These are phyloP conservation scores for Eumeta japonica DNA, from an alignment of 1,140 invertebrate species.

Conservation along the genomic window DNA sequence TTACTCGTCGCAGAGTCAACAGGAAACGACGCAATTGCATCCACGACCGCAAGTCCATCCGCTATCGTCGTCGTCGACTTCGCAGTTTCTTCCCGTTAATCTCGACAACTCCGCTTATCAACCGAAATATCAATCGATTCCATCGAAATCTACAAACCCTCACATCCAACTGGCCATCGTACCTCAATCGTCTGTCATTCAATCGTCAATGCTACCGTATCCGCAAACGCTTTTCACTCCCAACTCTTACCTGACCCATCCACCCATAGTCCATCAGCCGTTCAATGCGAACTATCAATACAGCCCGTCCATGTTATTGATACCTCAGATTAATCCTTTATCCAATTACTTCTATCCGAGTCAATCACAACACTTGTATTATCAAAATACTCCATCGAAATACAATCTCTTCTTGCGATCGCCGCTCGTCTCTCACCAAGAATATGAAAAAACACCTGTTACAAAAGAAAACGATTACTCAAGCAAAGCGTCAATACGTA, in stretches of 20 bases:
- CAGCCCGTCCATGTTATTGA: too few species aligned
- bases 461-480: too few species aligned
- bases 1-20: conserved; percentile 14
- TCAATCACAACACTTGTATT: too few species aligned
- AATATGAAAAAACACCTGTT: too few species aligned
- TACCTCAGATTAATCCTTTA: too few species aligned
- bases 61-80: conserved; percentile 17
- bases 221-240: conserved; percentile 26
- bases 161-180: conserved; percentile 37
- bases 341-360: too few species aligned
- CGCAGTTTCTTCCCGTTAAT: conserved; percentile 41
- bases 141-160: conserved; percentile 24
- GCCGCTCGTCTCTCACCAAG: too few species aligned
- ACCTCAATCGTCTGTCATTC: conserved; percentile 18
- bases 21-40: conserved; percentile 13
- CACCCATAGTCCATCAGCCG: too few species aligned
- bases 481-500: too few species aligned
- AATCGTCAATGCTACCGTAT: conserved; percentile 20
- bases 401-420: too few species aligned
- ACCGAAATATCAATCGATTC: conserved; percentile 37
- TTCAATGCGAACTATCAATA: too few species aligned
- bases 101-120: conserved; percentile 41
- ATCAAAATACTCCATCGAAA: too few species aligned
- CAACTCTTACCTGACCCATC: conserved; percentile 10
- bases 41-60: conserved; percentile 19